A percentile compares a stretch with the other conserved stretches of the same genome.
These are phyloP conservation scores for Choloepus hoffmanni DNA, from an alignment of 2,113 vertebrate genomes.

Conservation along the genomic window DNA sequence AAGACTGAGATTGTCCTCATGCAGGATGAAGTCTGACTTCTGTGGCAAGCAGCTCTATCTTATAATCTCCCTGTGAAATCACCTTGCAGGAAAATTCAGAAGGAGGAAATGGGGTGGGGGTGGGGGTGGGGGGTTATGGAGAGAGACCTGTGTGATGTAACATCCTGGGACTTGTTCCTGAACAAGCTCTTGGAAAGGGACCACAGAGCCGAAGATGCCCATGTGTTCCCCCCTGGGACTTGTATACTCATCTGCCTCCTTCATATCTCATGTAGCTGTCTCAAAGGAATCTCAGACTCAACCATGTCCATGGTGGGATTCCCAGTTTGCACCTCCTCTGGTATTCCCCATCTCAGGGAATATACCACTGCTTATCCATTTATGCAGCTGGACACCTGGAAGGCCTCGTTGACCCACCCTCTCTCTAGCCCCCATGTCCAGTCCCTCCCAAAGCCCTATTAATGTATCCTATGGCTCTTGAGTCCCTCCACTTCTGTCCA, in stretches of 20 bases:
- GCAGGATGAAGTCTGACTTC: background rate
- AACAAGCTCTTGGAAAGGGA: background rate
- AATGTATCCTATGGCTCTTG: background rate
- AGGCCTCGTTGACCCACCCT: background rate
- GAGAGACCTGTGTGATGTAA: background rate
- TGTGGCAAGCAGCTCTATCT: background rate
- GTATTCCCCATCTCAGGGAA: background rate
- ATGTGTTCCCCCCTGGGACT: background rate
- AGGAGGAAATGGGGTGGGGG: background rate
- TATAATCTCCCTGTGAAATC: background rate
- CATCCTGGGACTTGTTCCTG: background rate
- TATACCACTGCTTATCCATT: background rate
- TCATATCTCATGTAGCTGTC: background rate
- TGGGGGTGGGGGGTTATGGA: too few species aligned
- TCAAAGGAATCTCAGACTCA: background rate
- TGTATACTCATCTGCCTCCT: fast-evolving
- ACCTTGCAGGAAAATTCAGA: background rate
- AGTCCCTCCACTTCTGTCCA: background rate
- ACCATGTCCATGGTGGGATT: fast-evolving
- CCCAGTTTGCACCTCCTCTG: background rate
- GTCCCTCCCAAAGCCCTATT: background rate
- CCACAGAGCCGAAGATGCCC: fast-evolving
- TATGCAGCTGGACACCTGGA: background rate
- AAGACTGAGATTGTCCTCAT: background rate
- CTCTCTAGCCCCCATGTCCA: background rate